Evolutionary conservation across 2,113 vertebrate species (phyloP).

Genomic region (Halichoeres trimaculatus): DNA sequence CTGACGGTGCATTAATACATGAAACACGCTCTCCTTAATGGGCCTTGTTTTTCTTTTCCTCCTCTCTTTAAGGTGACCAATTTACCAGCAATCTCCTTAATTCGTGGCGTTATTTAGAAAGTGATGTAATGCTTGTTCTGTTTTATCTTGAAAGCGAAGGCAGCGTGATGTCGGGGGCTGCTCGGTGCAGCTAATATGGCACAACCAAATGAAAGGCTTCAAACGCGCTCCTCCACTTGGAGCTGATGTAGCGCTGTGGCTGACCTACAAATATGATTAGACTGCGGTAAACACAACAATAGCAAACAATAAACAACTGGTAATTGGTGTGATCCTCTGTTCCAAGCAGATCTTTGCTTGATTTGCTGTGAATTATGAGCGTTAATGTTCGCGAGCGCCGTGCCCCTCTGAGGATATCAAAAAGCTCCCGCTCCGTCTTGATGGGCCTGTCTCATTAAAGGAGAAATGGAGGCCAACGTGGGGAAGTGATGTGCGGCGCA

Average conservation of each 20-base stretch:
- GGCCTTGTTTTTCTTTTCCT: constrained; percentile 52
- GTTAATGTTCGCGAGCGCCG: constrained; percentile 58
- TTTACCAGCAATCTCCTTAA: constrained; percentile 82
- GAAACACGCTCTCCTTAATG: constrained; percentile 80
- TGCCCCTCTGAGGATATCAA: constrained; percentile 70
- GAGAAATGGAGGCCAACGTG: constrained; percentile 51
- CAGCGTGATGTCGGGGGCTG: constrained; percentile 71
- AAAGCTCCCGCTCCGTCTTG: constrained; percentile 61
- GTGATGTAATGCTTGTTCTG: constrained; percentile 80
- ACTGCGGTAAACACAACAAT: constrained; percentile 75
- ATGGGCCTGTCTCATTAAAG: constrained; percentile 74
- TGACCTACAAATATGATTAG: constrained; percentile 83
- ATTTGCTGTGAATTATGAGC: constrained; percentile 74
- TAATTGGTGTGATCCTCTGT: constrained; percentile 75
- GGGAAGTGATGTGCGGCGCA: constrained; percentile 46
- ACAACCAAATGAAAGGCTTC: constrained; percentile 80
- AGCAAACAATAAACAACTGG: constrained; percentile 76
- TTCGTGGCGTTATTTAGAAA: constrained; percentile 78
- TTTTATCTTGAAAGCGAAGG: constrained; percentile 83
- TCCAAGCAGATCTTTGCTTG: constrained; percentile 70
- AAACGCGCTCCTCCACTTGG: constrained; percentile 74
- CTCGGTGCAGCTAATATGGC: constrained; percentile 80
- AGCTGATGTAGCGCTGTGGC: constrained; percentile 73
- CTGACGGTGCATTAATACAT: constrained; percentile 79
- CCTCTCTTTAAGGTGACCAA: constrained; percentile 73